phyloP scores from a whole-genome alignment of 2,888 invertebrate species.

The Conchocele bisecta region DNA sequence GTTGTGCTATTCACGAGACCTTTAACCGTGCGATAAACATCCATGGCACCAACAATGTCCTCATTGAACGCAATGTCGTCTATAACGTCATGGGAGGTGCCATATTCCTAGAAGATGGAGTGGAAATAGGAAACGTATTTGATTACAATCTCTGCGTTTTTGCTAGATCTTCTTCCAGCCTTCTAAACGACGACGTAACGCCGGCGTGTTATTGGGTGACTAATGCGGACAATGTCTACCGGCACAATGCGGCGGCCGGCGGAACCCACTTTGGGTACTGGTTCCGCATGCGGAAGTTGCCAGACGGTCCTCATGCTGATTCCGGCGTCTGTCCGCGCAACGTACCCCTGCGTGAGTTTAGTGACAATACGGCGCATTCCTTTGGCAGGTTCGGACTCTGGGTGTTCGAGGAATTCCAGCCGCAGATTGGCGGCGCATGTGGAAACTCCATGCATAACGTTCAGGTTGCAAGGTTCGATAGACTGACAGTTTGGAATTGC shows the following conservation, averaged over 20 bases:
- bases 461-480: slow-evolving; percentile 44
- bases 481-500: slow-evolving; percentile 72
- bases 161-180: slow-evolving; percentile 68
- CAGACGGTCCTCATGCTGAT: slow-evolving; percentile 72
- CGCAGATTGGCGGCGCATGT: slow-evolving; percentile 59
- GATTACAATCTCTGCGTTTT: slow-evolving; percentile 72
- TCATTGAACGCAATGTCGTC: slow-evolving; percentile 68
- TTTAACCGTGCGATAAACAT: slow-evolving; percentile 79
- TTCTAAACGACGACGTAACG: slow-evolving; percentile 79
- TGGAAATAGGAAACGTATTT: slow-evolving; percentile 72
- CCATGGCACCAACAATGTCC: slow-evolving; percentile 64
- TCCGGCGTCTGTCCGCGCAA: slow-evolving; percentile 63
- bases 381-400: slow-evolving; percentile 75
- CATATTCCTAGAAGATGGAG: slow-evolving; percentile 78
- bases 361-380: slow-evolving; percentile 71
- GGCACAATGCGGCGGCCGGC: slow-evolving; percentile 74
- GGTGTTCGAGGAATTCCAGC: slow-evolving; percentile 70
- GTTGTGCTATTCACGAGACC: slow-evolving; percentile 71
- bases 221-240: slow-evolving; percentile 74
- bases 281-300: slow-evolving; percentile 74
- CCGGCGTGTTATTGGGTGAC: slow-evolving; percentile 78
- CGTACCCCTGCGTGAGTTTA: slow-evolving; percentile 64
- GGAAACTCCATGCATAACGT: slow-evolving; percentile 21
- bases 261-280: slow-evolving; percentile 79
- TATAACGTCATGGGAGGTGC: slow-evolving; percentile 78